Conservation (phyloP, 2,888 invertebrate genomes). For the Cactoblastis cactorum region DNA sequence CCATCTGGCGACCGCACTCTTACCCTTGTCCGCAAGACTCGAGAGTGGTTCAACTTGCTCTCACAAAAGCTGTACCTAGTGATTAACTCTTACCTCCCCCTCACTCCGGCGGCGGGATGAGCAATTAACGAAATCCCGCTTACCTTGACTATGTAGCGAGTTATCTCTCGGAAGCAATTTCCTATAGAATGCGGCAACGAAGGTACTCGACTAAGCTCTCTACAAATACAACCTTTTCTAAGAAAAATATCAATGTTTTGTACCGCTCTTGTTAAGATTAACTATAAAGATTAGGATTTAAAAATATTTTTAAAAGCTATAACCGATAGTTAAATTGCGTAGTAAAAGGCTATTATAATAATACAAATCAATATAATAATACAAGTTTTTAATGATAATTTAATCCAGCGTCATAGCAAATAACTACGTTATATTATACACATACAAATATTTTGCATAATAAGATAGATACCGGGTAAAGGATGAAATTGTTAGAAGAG, state of each 20-base stretch:
- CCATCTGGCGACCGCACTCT: constrained; percentile 21
- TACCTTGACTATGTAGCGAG: constrained; percentile 32
- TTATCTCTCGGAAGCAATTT: constrained; percentile 29
- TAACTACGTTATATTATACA: too few relatives aligned
- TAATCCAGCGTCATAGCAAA: too few relatives aligned
- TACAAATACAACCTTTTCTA: neutral
- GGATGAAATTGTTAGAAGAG: too few relatives aligned
- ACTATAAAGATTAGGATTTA: too few relatives aligned
- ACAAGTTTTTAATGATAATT: too few relatives aligned
- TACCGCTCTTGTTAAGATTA: neutral
- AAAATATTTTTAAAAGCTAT: too few relatives aligned
- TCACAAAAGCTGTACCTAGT: constrained; percentile 31
- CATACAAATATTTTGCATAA: too few relatives aligned
- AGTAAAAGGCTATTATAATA: too few relatives aligned
- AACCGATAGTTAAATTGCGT: too few relatives aligned
- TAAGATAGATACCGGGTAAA: too few relatives aligned
- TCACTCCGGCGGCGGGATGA: constrained; percentile 34
- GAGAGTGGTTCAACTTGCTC: constrained; percentile 29
- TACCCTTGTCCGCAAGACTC: constrained; percentile 23
- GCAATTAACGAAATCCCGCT: constrained; percentile 43
- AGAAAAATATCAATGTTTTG: neutral
- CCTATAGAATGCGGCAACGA: constrained; percentile 11
- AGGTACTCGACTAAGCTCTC: constrained; percentile 4
- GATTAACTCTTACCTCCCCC: constrained; percentile 36
- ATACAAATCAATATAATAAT: too few relatives aligned